Evolutionary conservation across 2,113 vertebrate species (phyloP), one percentile per base, ranked within the genome.

Genomic region (Micromys minutus): DNA sequence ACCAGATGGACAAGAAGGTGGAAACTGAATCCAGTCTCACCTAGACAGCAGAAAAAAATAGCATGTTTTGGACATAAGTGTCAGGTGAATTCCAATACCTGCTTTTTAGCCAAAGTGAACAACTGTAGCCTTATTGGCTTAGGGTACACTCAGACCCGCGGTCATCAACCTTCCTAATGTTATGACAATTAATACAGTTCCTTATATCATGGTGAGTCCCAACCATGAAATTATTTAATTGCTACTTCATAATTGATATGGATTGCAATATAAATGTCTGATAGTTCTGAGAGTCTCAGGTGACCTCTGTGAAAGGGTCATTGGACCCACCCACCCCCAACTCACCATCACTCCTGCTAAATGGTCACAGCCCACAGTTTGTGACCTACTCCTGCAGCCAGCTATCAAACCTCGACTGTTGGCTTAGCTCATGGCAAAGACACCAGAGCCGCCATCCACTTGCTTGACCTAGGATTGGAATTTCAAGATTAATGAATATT

Each of bases 51-150:
- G 99, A 99, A 31, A 99, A 99, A 85, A 99, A 98, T 98, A 99
- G 99, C 98, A 99, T 98, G 98, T 97, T 99, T 99, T 86, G 98
- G 99, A 98, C 99, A 99, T 95, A 99, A 99, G 61, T 24, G 21
- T 36, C 61, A 65, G 19, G 31, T 85, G 94, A 99, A 99, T 92
- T 65, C 98, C 2, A 98, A 99, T 72, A 98, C 98, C 55, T 98
- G n/a, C 61, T 99, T 99, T 97, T 99, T 98, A 85, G 99, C 99
- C 96, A 99, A 99, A 98, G 98, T 99, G 98, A 99, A 99, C 97
- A 99, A 99, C 96, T 99, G 99, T 93, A 99, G 98, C 92, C 98
- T 83, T n/a, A 61, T 81, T n/a, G 55, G 55, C 3, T 39, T 39
- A 81, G 36, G 24, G 79, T 16, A 39, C 79, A 59, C 22, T 39